Conservation (phyloP, 1,140 invertebrate genomes). For the Drusus annulatus region DNA sequence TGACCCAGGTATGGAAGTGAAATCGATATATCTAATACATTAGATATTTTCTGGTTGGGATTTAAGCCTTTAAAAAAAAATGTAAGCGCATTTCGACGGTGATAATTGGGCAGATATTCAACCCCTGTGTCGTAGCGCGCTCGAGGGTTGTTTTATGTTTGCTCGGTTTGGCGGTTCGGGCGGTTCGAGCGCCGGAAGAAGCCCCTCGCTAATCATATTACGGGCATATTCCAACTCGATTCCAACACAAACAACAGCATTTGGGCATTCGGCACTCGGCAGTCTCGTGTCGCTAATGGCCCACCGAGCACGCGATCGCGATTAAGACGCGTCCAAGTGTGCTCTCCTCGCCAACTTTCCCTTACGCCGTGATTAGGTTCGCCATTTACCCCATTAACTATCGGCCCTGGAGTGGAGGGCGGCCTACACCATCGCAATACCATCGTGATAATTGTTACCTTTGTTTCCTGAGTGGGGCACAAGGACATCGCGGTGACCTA, state of each 20-base stretch:
- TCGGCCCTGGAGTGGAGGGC: conserved; percentile 40
- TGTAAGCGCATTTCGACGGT: too few relatives aligned
- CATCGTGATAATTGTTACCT: conserved; percentile 43
- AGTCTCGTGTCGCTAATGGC: conserved; percentile 33
- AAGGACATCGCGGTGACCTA: conserved; percentile 45
- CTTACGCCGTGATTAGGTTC: conserved; percentile 36
- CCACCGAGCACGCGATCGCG: conserved; percentile 51
- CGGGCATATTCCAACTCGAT: neutral
- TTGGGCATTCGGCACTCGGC: conserved; percentile 12
- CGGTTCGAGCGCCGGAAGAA: conserved; percentile 6
- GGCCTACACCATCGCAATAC: neutral
- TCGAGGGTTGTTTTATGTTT: too few relatives aligned
- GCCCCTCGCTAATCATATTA: conserved; percentile 42
- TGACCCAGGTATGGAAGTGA: too few relatives aligned
- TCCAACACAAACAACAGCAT: conserved; percentile 12
- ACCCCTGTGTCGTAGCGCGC: neutral
- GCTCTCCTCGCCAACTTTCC: conserved; percentile 40
- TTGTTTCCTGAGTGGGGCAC: conserved; percentile 45
- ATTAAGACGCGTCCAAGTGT: conserved; percentile 54
- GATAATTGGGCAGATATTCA: neutral
- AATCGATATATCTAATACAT: too few relatives aligned
- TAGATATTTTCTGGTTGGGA: too few relatives aligned
- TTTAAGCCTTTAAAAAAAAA: too few relatives aligned
- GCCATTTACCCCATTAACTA: conserved; percentile 32
- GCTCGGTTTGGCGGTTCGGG: neutral